A percentile compares a stretch with the other conserved stretches of the same genome.
Conservation (phyloP, 2,888 invertebrate genomes). For the Reticulitermes lucifugus region DNA sequence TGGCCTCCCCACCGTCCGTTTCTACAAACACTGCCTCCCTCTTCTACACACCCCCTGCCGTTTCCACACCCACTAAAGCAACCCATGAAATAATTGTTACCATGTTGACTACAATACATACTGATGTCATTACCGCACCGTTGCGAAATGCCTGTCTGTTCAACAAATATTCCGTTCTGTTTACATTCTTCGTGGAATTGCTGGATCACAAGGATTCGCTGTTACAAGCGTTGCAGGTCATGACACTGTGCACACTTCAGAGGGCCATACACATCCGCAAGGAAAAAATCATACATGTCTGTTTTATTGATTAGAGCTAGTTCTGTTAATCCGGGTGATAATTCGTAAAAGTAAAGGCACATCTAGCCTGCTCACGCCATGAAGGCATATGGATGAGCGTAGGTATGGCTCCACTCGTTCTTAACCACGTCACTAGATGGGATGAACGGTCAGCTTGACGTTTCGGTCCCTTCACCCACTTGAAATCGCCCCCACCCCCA, state of each 20-base stretch:
- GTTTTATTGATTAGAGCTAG: too few species aligned
- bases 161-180: background rate
- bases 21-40: constrained; percentile 10
- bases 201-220: background rate
- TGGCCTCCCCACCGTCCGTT: constrained; percentile 7
- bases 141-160: background rate
- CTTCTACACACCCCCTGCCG: background rate
- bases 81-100: background rate
- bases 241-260: background rate
- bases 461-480: too few species aligned
- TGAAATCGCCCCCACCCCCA: too few species aligned
- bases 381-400: too few species aligned
- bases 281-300: too few species aligned
- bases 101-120: constrained; percentile 6
- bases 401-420: too few species aligned
- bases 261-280: too few species aligned
- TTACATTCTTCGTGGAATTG: background rate
- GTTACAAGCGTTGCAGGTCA: background rate
- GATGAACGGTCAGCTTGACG: too few species aligned
- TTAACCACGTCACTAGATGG: too few species aligned
- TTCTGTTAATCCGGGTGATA: too few species aligned
- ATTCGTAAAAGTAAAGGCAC: too few species aligned
- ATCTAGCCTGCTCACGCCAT: too few species aligned
- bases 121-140: background rate
- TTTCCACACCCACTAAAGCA: background rate